Conservation (phyloP, 2,113 vertebrate genomes). For the Gavia stellata region DNA sequence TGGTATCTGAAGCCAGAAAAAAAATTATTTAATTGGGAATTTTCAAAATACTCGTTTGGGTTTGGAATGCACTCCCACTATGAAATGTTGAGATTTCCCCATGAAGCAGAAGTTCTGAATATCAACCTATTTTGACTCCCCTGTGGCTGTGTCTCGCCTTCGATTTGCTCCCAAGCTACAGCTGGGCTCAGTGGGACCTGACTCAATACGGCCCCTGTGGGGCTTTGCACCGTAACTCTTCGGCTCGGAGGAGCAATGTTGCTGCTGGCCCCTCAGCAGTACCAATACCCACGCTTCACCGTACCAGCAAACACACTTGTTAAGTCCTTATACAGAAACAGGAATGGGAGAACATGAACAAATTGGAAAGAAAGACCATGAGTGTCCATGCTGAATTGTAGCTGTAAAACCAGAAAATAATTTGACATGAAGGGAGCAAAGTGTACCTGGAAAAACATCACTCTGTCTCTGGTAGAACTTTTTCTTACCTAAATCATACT, state of each 20-base stretch:
- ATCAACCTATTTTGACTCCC: neutral
- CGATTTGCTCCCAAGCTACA: neutral
- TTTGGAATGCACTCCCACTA: neutral
- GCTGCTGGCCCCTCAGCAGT: neutral
- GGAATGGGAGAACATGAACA: neutral
- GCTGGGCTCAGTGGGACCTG: neutral
- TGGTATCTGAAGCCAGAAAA: neutral
- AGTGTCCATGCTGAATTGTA: neutral
- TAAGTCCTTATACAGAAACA: neutral
- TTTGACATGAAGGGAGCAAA: neutral
- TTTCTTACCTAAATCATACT: neutral
- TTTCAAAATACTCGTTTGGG: neutral
- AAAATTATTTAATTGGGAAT: neutral
- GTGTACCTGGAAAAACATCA: neutral
- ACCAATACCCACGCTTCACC: neutral
- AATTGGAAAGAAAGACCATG: neutral
- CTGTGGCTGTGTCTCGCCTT: neutral
- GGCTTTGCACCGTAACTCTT: rapidly evolving
- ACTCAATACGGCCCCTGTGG: neutral
- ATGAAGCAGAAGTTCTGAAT: neutral
- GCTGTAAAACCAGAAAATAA: neutral
- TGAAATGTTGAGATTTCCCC: neutral
- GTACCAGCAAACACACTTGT: neutral
- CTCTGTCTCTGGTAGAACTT: neutral
- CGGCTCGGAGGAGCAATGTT: rapidly evolving